These are phyloP conservation scores for Aurelia sp. DNA, from an alignment of 30 jellyfish, hydroid and myxozoan genomes.

Conservation along the genomic window DNA sequence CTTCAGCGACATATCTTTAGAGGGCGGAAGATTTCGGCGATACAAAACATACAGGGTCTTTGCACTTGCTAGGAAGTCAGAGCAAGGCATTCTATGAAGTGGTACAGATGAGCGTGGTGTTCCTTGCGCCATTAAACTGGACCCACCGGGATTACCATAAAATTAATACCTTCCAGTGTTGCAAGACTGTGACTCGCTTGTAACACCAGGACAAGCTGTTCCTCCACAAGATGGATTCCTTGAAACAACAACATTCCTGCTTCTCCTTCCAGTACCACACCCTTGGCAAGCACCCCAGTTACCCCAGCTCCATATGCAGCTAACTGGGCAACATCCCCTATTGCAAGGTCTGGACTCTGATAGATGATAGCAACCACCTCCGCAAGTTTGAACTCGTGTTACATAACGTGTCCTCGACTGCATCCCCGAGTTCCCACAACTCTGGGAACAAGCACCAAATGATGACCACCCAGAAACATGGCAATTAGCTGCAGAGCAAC, in stretches of 20 bases:
- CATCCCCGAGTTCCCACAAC: slow-evolving; percentile 59
- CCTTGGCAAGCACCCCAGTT: slow-evolving; percentile 89
- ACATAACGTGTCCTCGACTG: slow-evolving; percentile 44
- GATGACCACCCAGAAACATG: slow-evolving; percentile 56
- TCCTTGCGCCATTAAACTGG: too few relatives aligned
- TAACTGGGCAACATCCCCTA: slow-evolving; percentile 77
- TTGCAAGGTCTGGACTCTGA: slow-evolving; percentile 59
- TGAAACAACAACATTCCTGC: slow-evolving; percentile 42
- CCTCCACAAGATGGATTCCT: slow-evolving; percentile 75
- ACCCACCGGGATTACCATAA: too few relatives aligned
- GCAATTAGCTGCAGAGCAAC: slow-evolving; percentile 58
- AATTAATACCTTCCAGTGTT: slow-evolving; percentile 63
- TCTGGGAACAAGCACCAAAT: slow-evolving; percentile 28
- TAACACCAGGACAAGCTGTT: slow-evolving; percentile 20
- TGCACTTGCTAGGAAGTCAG: too few relatives aligned
- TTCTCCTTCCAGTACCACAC: slow-evolving; percentile 72
- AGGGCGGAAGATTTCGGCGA: too few relatives aligned
- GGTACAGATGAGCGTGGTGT: too few relatives aligned
- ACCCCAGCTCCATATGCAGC: slow-evolving; percentile 72
- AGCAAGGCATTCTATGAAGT: too few relatives aligned
- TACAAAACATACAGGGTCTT: too few relatives aligned
- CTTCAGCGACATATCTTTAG: too few relatives aligned
- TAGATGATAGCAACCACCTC: slow-evolving; percentile 61
- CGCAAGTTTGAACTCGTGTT: slow-evolving; percentile 48
- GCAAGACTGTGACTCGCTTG: slow-evolving; percentile 34